These are phyloP conservation scores for Aegypius monachus DNA, from an alignment of 2,113 vertebrate species.

Conservation along the genomic window DNA sequence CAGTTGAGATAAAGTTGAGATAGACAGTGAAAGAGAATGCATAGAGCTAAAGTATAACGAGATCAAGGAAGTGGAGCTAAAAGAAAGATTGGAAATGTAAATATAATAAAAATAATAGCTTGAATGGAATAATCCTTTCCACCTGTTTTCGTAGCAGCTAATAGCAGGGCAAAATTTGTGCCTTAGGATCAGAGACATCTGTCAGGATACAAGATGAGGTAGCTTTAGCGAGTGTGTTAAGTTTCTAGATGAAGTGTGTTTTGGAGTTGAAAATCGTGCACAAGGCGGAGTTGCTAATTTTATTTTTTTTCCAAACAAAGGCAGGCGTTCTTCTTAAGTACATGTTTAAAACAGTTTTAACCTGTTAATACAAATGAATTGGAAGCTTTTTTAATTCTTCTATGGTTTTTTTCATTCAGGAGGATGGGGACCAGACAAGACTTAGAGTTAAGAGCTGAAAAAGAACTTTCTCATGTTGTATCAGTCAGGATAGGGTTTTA, in stretches of 20 bases:
- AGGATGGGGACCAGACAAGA: background rate
- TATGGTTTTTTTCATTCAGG: background rate
- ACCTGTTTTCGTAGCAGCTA: rapidly evolving
- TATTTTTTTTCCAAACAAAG: background rate
- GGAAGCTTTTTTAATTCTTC: background rate
- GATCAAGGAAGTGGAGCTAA: background rate
- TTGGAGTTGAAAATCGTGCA: background rate
- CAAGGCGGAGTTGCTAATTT: background rate
- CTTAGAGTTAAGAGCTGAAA: background rate
- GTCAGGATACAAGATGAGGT: too few relatives aligned
- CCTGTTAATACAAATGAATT: background rate
- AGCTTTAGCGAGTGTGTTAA: background rate
- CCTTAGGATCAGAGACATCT: background rate
- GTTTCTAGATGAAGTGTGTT: background rate
- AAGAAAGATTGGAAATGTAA: background rate
- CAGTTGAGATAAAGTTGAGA: background rate
- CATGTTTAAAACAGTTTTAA: background rate
- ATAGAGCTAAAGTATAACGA: background rate
- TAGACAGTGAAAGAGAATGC: background rate
- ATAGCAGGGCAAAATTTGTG: background rate
- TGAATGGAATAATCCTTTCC: background rate
- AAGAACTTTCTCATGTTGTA: background rate
- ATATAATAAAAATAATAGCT: background rate
- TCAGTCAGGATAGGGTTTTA: background rate
- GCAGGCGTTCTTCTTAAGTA: background rate